phyloP scores from a whole-genome alignment of 2,797 vertebrate genomes.

The Paguma larvata region DNA sequence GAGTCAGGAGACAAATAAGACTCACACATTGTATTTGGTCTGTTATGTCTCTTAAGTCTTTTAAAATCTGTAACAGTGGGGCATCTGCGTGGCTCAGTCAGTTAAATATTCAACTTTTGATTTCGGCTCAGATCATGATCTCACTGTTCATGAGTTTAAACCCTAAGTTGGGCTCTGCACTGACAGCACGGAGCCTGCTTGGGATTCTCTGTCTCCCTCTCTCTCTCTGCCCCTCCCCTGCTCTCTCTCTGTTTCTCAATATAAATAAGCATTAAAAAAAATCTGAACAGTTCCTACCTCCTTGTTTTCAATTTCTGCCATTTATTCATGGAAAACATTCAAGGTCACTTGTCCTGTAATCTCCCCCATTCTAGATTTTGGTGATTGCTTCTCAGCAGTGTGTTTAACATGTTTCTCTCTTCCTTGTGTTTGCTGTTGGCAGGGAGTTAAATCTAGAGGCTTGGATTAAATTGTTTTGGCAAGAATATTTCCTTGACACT shows the following conservation, averaged over 20 bases:
- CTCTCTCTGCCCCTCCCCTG: too few species aligned
- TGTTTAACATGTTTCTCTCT: not conserved
- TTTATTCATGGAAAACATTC: not conserved
- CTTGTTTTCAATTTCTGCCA: not conserved
- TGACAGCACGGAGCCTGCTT: too few species aligned
- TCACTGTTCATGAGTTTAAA: too few species aligned
- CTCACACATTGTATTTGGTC: not conserved
- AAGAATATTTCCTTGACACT: not conserved
- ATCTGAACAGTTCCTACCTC: too few species aligned
- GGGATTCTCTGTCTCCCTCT: too few species aligned
- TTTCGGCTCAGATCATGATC: too few species aligned
- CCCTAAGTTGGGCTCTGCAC: too few species aligned
- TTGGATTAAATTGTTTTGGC: not conserved
- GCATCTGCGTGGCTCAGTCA: too few species aligned
- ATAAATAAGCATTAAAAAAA: too few species aligned
- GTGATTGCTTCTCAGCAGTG: not conserved
- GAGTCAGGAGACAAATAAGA: conserved; percentile 28
- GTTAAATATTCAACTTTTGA: too few species aligned
- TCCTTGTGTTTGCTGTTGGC: not conserved
- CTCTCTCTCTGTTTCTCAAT: too few species aligned
- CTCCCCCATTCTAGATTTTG: not conserved
- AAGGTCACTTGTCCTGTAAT: not conserved
- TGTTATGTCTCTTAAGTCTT: not conserved
- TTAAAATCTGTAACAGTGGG: not conserved
- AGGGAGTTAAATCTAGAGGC: not conserved